phyloP scores from a whole-genome alignment of 2,113 vertebrate genomes.

The Xiphophorus hellerii region DNA sequence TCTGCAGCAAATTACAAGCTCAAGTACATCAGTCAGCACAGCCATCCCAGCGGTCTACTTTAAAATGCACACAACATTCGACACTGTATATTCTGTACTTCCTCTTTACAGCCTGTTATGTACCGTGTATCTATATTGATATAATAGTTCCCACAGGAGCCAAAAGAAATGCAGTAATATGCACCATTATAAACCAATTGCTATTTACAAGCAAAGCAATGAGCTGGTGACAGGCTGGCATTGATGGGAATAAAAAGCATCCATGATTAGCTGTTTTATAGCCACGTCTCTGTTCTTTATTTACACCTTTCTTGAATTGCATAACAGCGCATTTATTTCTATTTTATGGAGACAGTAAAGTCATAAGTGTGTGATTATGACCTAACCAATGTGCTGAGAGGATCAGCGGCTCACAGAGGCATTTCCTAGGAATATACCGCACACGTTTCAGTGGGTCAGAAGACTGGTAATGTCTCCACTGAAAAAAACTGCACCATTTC shows the following conservation, averaged over 20 bases:
- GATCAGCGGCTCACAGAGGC: conserved; percentile 25
- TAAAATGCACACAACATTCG: conserved; percentile 21
- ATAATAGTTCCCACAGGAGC: conserved; percentile 45
- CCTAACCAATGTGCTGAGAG: conserved; percentile 27
- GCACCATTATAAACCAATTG: conserved; percentile 10
- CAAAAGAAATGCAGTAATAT: neutral
- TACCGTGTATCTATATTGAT: conserved; percentile 22
- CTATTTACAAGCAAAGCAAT: conserved; percentile 47
- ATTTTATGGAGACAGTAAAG: conserved; percentile 65
- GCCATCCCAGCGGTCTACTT: conserved; percentile 24
- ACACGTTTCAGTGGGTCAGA: conserved; percentile 65
- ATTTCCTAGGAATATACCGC: conserved; percentile 55
- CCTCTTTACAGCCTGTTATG: conserved; percentile 23
- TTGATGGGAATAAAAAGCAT: conserved; percentile 40
- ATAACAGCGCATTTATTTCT: conserved; percentile 44
- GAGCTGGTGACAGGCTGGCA: conserved; percentile 37
- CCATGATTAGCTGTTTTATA: conserved; percentile 39
- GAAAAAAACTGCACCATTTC: conserved; percentile 55
- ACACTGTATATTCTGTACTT: conserved; percentile 37
- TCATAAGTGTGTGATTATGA: conserved; percentile 60
- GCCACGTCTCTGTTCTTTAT: conserved; percentile 30
- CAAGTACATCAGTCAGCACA: conserved; percentile 23
- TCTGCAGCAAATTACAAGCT: conserved; percentile 1
- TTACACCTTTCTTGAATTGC: conserved; percentile 46
- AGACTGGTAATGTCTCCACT: conserved; percentile 52